Evolutionary conservation across 2,888 invertebrate species (phyloP), one percentile per base, ranked within the genome.

Genomic region (Arctia plantaginis): DNA sequence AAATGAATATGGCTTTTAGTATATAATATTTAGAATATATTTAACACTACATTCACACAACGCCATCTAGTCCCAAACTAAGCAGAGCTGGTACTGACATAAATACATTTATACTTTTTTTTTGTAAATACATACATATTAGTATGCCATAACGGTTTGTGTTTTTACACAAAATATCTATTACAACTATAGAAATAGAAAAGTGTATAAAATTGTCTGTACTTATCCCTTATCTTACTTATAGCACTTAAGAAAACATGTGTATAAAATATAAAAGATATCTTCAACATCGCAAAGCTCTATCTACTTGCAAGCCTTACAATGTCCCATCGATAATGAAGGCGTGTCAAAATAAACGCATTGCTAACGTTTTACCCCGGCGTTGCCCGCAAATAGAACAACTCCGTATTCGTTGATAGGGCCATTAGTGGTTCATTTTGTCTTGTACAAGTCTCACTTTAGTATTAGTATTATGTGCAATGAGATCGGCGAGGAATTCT

Each of bases 381-480:
- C 80, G 69, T 71, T 69, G 76, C 73, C 73, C 78, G 77, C 83
- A 84, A 84, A 85, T 85, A 85, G 80, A 85, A 81, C 80, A 84
- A 81, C 78, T 69, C 62, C 70, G 77, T 79, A 77, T 70, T 65
- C 73, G 83, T 39, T 85, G 78, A 85, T 81, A 77, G 83, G 71
- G 44, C 85, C 85, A 83, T 81, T 83, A 83, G 27, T 35, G 62
- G 67, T 85, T 72, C 47, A 81, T 79, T 85, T 83, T 27, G 73
- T 81, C 73, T 73, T 78, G 66, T 82, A 66, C 65, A 20, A 41
- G 70, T 66, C 64, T 74, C 69, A 51, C 39, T 64, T 55, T 27
- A 41, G 69, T 74, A 78, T 80, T 79, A 71, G 73, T 80, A 75
- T 62, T 71, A 74, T 59, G 64, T 76, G 66, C 73, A 72, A 74